Conservation (phyloP, 2,888 invertebrate genomes). For the Myopa testacea region DNA sequence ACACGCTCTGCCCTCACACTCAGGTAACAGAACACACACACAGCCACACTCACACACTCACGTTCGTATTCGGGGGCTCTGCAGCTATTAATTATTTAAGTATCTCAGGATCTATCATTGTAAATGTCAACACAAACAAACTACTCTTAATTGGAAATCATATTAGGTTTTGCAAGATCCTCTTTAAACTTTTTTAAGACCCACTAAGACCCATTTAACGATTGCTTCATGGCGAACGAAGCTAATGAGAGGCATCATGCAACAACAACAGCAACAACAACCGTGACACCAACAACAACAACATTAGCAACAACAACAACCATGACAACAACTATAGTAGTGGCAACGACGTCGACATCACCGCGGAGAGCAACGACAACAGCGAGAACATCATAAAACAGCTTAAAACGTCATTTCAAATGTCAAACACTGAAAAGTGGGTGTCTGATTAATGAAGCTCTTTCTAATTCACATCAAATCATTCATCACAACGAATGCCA, state of each 20-base stretch:
- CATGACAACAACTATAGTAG: not conserved
- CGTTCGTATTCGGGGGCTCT: not conserved
- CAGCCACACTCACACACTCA: not conserved
- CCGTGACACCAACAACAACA: not conserved
- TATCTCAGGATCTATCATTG: too few relatives aligned
- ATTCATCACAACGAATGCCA: conserved; percentile 26
- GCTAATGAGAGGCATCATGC: conserved; percentile 28
- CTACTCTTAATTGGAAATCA: not conserved
- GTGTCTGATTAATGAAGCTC: conserved; percentile 44
- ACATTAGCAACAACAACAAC: not conserved
- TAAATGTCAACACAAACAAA: too few relatives aligned
- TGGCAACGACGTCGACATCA: not conserved
- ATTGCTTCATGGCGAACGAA: conserved; percentile 4
- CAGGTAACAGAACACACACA: not conserved
- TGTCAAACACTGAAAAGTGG: conserved; percentile 44
- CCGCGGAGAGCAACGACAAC: conserved; percentile 2
- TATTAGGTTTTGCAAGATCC: conserved; percentile 14
- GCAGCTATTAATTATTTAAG: too few relatives aligned
- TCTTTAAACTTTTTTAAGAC: not conserved
- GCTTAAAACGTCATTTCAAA: conserved; percentile 33
- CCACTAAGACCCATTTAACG: conserved; percentile 2
- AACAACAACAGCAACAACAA: not conserved
- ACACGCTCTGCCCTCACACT: too few relatives aligned
- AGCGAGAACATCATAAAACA: not conserved
- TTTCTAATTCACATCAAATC: conserved; percentile 27